Evolutionary conservation across 2,888 invertebrate species (phyloP).

Genomic region (Andrena minutula): DNA sequence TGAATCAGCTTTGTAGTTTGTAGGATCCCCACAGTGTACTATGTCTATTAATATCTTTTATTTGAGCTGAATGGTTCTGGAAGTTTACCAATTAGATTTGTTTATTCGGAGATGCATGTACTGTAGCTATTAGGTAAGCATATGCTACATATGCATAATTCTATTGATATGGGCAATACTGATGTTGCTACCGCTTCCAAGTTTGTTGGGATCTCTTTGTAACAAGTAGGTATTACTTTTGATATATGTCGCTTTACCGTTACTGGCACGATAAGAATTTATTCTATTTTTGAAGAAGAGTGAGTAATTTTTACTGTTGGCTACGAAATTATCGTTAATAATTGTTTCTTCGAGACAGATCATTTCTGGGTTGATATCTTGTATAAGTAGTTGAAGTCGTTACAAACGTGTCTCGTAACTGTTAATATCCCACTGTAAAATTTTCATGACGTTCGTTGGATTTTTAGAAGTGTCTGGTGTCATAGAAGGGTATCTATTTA

Average conservation of each 20-base stretch:
- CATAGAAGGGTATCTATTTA: not conserved
- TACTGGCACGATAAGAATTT: not conserved
- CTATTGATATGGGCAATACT: not conserved
- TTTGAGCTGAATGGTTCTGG: not conserved
- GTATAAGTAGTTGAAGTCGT: conserved; percentile 1
- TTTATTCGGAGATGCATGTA: not conserved
- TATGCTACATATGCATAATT: not conserved
- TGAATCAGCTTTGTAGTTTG: not conserved
- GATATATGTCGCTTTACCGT: not conserved
- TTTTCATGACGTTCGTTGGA: not conserved
- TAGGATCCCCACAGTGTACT: not conserved
- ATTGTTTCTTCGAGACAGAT: conserved; percentile 2
- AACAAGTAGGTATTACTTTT: too few relatives aligned
- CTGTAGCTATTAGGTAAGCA: not conserved
- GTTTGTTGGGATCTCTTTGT: not conserved
- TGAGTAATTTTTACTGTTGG: not conserved
- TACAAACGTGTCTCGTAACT: not conserved
- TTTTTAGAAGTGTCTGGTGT: not conserved
- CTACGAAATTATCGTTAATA: not conserved
- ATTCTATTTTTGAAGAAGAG: not conserved
- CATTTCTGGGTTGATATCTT: not conserved
- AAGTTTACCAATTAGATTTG: not conserved
- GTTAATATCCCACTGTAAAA: conserved; percentile 1
- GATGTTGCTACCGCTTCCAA: not conserved
- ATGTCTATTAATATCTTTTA: not conserved